phyloP scores from a whole-genome alignment of 2,113 vertebrate genomes.

The Oryzias woworae region DNA sequence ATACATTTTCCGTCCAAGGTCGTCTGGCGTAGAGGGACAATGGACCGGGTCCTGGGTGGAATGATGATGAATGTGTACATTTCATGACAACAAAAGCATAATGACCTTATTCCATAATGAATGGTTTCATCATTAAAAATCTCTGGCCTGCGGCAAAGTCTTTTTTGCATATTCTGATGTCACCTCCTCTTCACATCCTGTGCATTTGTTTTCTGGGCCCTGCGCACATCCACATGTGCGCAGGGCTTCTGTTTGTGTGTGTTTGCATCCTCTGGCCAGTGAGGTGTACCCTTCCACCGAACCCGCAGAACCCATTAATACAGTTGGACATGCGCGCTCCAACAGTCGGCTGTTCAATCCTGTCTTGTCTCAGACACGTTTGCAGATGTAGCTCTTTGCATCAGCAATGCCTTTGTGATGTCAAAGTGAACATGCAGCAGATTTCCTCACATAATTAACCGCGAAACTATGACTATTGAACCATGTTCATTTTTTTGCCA shows the following conservation, averaged over 20 bases:
- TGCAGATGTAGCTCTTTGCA: slow-evolving; percentile 49
- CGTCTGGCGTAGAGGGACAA: slow-evolving; percentile 60
- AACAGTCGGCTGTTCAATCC: slow-evolving; percentile 32
- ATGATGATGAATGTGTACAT: slow-evolving; percentile 76
- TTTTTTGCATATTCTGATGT: slow-evolving; percentile 79
- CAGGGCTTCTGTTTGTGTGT: slow-evolving; percentile 23
- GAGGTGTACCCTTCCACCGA: slow-evolving; percentile 22
- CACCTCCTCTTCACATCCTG: slow-evolving; percentile 65
- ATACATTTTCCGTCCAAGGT: slow-evolving; percentile 65
- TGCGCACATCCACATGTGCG: slow-evolving; percentile 22
- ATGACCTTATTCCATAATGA: slow-evolving; percentile 80
- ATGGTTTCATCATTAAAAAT: slow-evolving; percentile 79
- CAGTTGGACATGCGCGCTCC: slow-evolving; percentile 26
- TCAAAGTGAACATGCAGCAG: slow-evolving; percentile 19
- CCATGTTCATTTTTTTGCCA: slow-evolving; percentile 2
- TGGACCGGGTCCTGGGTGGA: slow-evolving; percentile 60
- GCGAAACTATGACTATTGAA: slow-evolving; percentile 4
- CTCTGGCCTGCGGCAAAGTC: slow-evolving; percentile 75
- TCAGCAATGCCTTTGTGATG: slow-evolving; percentile 37
- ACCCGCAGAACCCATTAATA: slow-evolving; percentile 29
- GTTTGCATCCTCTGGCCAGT: slow-evolving; percentile 18
- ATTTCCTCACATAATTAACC: slow-evolving; percentile 34
- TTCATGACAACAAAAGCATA: slow-evolving; percentile 78
- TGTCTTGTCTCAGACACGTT: slow-evolving; percentile 49
- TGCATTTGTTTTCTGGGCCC: slow-evolving; percentile 47